Percentiles rank a stretch among this genome's conserved stretches.
Conservation (phyloP, 2,888 invertebrate genomes). For the Chalcosyrphus nemorum region DNA sequence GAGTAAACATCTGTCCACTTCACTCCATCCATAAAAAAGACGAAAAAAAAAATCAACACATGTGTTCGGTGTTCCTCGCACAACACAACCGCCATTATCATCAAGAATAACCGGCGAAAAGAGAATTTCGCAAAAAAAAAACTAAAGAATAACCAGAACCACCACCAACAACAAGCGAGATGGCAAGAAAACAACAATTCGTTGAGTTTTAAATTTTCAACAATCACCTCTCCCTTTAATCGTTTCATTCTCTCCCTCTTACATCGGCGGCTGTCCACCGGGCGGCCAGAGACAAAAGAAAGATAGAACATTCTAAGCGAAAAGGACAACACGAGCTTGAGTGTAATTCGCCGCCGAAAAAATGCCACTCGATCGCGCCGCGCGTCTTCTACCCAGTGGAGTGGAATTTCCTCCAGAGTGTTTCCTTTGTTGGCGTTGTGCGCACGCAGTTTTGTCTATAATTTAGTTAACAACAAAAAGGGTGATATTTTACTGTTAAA, state of each 20-base stretch:
- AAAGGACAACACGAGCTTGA: constrained; percentile 30
- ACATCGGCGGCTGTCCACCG: no score
- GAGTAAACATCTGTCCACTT: constrained; percentile 27
- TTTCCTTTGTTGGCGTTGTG: constrained; percentile 69
- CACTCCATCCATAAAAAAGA: neutral
- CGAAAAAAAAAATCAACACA: neutral
- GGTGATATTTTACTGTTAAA: neutral
- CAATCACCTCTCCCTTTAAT: neutral
- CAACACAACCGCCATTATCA: constrained; percentile 1
- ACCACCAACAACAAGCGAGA: constrained; percentile 8
- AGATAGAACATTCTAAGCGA: constrained; percentile 55
- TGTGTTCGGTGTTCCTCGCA: neutral
- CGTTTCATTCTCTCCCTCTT: no score
- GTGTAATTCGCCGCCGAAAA: constrained; percentile 2
- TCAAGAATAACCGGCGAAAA: constrained; percentile 60
- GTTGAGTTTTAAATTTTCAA: constrained; percentile 17
- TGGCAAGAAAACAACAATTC: constrained; percentile 34
- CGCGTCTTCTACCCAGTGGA: constrained; percentile 50
- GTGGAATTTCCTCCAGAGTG: constrained; percentile 54
- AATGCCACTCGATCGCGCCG: constrained; percentile 64
- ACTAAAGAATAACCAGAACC: neutral
- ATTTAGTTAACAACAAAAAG: constrained; percentile 31
- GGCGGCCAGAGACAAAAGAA: neutral
- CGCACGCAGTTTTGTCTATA: constrained; percentile 66
- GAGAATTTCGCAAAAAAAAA: constrained; percentile 47